phyloP scores from a whole-genome alignment of 1,140 invertebrate genomes.

The Drosophila mauritiana region DNA sequence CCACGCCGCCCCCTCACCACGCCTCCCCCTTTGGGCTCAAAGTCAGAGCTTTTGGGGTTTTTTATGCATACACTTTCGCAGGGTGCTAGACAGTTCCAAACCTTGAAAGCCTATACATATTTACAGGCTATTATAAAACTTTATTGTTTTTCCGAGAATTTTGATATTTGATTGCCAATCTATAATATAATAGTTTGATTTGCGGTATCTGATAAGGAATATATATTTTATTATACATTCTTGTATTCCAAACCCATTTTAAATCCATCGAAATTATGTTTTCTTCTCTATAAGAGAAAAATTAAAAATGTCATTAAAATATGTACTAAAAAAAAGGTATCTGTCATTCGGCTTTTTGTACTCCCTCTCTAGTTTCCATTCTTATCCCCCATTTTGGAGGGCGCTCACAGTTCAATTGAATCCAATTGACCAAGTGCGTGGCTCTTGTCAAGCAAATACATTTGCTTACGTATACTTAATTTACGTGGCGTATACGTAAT shows the following conservation, averaged over 20 bases:
- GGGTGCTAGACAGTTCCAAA: not conserved
- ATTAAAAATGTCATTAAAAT: no score
- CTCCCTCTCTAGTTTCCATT: slow-evolving; percentile 1
- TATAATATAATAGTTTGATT: not conserved
- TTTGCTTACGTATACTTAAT: slow-evolving; percentile 80
- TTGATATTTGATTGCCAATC: no score
- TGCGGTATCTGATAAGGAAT: no score
- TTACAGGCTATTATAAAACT: not conserved
- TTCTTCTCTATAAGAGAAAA: no score
- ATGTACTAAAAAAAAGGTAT: no score
- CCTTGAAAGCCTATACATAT: not conserved
- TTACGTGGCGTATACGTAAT: slow-evolving; percentile 63
- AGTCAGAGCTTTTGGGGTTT: slow-evolving; percentile 35
- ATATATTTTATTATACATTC: no score
- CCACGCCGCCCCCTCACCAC: slow-evolving; percentile 23
- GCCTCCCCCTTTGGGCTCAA: slow-evolving; percentile 31
- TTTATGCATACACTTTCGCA: not conserved
- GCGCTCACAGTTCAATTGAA: slow-evolving; percentile 69
- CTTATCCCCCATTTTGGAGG: slow-evolving; percentile 24
- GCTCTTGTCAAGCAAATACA: slow-evolving; percentile 74
- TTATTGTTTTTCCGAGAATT: not conserved
- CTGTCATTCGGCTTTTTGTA: slow-evolving; percentile 1
- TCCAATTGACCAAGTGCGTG: slow-evolving; percentile 75
- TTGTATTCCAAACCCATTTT: no score
- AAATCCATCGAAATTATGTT: no score